Base-by-base conservation (phyloP, 30 jellyfish, hydroid and myxozoan genomes). In the Chrysaora quinquecirrha region DNA sequence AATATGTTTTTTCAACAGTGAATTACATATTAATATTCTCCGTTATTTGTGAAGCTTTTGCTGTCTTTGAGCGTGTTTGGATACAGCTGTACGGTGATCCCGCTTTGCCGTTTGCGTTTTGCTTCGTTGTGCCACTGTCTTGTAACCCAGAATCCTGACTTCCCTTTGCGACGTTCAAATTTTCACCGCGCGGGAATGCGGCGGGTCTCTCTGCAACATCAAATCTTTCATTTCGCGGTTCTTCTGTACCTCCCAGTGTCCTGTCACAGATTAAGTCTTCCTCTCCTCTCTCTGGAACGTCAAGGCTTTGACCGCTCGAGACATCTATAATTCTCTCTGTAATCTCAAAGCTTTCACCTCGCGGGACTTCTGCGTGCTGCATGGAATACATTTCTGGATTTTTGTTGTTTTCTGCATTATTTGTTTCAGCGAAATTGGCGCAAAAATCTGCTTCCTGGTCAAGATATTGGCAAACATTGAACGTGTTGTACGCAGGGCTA, bases 51-150 rank as follows among this genome's bases (percentile, higher is more conserved):
- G n/a, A n/a, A n/a, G 68, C 29, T 52, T 52, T 52, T 12, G 68
- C 68, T 10, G 68, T 52, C 68, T 20, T 52, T 52, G 68, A 52
- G 2, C 68, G 68, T 20, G 68, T 52, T 25, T 52, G 68, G 6
- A 52, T 52, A 25, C 25, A 20, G 19, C 19, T 52, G 27, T 3
- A 10, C 19, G 24, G 68, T 20, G 68, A 38, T 38, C 11, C 14
- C 6, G 6, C 14, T 6, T 6, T 38, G 54, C 54, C 14, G 11
- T 3, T 14, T 38, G 54, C 54, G 14, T 14, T 38, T 38, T 38
- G 54, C 54, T 38, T 14, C 14, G 54, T 38, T 38, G 54, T 38
- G 14, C 54, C 54, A 38, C 6, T 14, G 14, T 38, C 14, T 14
- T 38, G 54, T 38, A 14, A 6, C 54, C 11, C 14, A 3, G 6